Evolutionary conservation across 2,888 invertebrate species (phyloP).

Genomic region (Cremastobaeus sp.): DNA sequence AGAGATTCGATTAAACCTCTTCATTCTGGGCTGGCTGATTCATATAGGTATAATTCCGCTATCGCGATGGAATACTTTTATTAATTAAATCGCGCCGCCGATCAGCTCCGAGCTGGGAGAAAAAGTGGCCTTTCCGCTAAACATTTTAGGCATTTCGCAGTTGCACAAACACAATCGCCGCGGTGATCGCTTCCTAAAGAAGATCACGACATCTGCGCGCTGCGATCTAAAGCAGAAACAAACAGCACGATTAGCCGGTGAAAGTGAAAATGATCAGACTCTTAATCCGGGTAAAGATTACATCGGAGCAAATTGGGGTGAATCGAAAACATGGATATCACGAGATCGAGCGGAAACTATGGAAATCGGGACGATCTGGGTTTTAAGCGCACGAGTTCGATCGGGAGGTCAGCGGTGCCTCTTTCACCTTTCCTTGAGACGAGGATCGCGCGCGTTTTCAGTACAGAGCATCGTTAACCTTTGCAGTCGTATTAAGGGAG

Average conservation of each 20-base stretch:
- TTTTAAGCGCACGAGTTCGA: slow-evolving; percentile 57
- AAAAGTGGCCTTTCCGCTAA: too few species aligned
- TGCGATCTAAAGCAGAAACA: neutral
- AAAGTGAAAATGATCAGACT: slow-evolving; percentile 19
- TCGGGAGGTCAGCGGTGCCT: slow-evolving; percentile 58
- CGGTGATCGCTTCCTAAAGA: too few species aligned
- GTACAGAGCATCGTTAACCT: slow-evolving; percentile 71
- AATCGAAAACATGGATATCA: slow-evolving; percentile 34
- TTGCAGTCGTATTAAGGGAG: slow-evolving; percentile 66
- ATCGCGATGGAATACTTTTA: too few species aligned
- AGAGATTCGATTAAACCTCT: too few species aligned
- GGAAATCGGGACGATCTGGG: slow-evolving; percentile 48
- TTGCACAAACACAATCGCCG: too few species aligned
- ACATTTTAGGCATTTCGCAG: too few species aligned
- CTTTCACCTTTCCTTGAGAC: slow-evolving; percentile 55
- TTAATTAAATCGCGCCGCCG: too few species aligned
- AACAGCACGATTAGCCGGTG: slow-evolving; percentile 8
- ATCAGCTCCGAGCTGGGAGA: too few species aligned
- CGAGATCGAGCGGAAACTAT: slow-evolving; percentile 48
- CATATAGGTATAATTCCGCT: too few species aligned
- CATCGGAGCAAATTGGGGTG: slow-evolving; percentile 24
- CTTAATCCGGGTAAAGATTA: neutral
- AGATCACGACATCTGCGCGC: neutral
- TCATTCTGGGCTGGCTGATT: too few species aligned
- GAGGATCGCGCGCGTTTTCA: slow-evolving; percentile 43